Conservation (phyloP, 2,797 vertebrate species). For the Muraenolepis orangiensis region DNA sequence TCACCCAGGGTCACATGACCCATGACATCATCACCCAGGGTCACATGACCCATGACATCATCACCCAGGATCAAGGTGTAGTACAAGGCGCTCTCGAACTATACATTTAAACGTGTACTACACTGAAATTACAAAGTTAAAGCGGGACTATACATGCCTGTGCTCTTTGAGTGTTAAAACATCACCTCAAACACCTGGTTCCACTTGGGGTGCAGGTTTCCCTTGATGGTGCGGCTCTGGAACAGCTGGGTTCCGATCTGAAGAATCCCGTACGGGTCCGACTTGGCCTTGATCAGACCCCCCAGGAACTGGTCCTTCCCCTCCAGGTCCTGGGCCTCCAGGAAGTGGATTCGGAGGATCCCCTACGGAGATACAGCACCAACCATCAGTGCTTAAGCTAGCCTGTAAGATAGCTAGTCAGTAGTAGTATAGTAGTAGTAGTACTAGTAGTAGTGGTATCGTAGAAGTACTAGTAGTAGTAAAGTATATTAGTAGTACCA, state of each 20-base stretch:
- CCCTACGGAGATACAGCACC: slow-evolving; percentile 71
- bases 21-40: background rate
- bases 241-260: slow-evolving; percentile 91
- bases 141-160: background rate
- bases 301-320: slow-evolving; percentile 93
- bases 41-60: no score
- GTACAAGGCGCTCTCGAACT: no score
- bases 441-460: no score
- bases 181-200: slow-evolving; percentile 96
- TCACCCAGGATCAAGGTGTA: no score
- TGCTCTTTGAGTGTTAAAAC: no score
- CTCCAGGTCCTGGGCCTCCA: slow-evolving; percentile 93
- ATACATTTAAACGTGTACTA: no score
- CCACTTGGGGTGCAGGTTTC: slow-evolving; percentile 94
- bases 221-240: slow-evolving; percentile 94
- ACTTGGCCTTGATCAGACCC: slow-evolving; percentile 94
- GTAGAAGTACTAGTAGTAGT: no score
- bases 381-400: no score
- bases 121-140: no score
- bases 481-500: no score
- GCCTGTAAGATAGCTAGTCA: no score
- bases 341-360: slow-evolving; percentile 91
- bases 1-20: background rate
- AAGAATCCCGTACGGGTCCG: slow-evolving; percentile 92
- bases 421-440: background rate